A percentile compares a stretch with the other conserved stretches of the same genome.
phyloP scores from a whole-genome alignment of 2,888 invertebrate genomes.

The Agrypnus murinus region DNA sequence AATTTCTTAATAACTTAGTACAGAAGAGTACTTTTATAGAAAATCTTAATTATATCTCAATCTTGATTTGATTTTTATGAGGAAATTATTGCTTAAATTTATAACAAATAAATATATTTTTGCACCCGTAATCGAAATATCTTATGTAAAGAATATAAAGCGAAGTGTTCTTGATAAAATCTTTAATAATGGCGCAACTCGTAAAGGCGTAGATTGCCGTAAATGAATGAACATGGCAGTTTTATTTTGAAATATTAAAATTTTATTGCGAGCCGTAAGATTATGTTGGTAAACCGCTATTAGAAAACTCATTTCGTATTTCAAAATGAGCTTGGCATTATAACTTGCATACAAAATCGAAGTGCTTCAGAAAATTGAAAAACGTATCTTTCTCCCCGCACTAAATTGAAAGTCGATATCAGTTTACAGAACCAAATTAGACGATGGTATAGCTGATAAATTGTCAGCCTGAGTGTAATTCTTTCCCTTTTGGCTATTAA shows the following conservation, averaged over 20 bases:
- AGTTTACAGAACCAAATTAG: constrained; percentile 47
- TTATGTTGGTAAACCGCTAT: constrained; percentile 55
- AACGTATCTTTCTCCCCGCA: constrained; percentile 38
- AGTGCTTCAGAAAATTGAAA: constrained; percentile 49
- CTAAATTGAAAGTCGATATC: constrained; percentile 49
- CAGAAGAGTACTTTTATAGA: too few species aligned
- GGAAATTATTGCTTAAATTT: too few species aligned
- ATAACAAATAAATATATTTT: background rate
- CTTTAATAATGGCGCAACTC: constrained; percentile 46
- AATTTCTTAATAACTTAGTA: too few species aligned
- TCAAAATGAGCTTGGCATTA: constrained; percentile 45
- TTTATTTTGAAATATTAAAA: constrained; percentile 54
- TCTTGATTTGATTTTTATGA: too few species aligned
- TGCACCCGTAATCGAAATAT: constrained; percentile 12
- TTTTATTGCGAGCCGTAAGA: constrained; percentile 53
- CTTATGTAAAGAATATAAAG: constrained; percentile 32
- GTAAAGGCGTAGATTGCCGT: constrained; percentile 46
- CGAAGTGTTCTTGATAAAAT: constrained; percentile 45
- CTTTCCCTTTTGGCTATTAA: constrained; percentile 45
- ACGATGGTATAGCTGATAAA: constrained; percentile 41
- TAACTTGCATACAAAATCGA: constrained; percentile 48
- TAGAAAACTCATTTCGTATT: constrained; percentile 54
- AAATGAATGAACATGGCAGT: constrained; percentile 47
- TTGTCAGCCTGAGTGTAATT: constrained; percentile 33
- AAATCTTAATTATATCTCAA: too few species aligned